A percentile compares a stretch with the other conserved stretches of the same genome.
phyloP scores from a whole-genome alignment of 2,113 vertebrate species.

The Seriola dumerili region DNA sequence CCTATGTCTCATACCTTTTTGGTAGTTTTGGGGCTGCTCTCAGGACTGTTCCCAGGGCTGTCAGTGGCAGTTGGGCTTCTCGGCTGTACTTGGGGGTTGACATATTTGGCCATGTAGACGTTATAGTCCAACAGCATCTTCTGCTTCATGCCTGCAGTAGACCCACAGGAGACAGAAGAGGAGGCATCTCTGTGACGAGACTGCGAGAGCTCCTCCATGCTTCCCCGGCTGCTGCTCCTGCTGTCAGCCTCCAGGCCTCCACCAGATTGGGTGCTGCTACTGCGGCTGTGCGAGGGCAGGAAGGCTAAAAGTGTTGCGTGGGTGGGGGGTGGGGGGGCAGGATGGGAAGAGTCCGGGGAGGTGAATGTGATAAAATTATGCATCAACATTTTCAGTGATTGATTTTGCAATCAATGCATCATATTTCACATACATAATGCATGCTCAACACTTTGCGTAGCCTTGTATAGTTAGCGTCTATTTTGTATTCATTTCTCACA shows the following conservation, averaged over 20 bases:
- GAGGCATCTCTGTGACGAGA: slow-evolving; percentile 87
- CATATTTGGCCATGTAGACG: slow-evolving; percentile 95
- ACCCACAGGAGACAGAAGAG: slow-evolving; percentile 47
- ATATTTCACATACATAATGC: slow-evolving; percentile 35
- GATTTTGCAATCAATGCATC: slow-evolving; percentile 32
- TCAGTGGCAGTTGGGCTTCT: slow-evolving; percentile 82
- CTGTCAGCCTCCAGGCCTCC: slow-evolving; percentile 87
- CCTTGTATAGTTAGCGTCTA: slow-evolving; percentile 20
- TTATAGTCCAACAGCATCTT: slow-evolving; percentile 94
- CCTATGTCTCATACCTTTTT: slow-evolving; percentile 88
- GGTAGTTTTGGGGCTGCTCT: slow-evolving; percentile 91
- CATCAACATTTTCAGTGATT: slow-evolving; percentile 21
- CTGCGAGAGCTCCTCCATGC: slow-evolving; percentile 88
- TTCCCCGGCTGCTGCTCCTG: slow-evolving; percentile 94
- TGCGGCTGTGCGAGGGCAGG: slow-evolving; percentile 84
- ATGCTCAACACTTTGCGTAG: slow-evolving; percentile 6
- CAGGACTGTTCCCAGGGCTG: slow-evolving; percentile 89
- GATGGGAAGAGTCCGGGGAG: neutral
- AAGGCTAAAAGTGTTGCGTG: slow-evolving; percentile 79
- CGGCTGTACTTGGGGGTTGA: slow-evolving; percentile 83
- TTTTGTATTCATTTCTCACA: slow-evolving; percentile 43
- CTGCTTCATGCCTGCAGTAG: slow-evolving; percentile 81
- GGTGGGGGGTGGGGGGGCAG: slow-evolving; percentile 17
- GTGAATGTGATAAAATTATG: slow-evolving; percentile 23
- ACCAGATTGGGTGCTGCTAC: slow-evolving; percentile 85